Conservation (phyloP, 2,888 invertebrate species). For the Thelaira solivaga region DNA sequence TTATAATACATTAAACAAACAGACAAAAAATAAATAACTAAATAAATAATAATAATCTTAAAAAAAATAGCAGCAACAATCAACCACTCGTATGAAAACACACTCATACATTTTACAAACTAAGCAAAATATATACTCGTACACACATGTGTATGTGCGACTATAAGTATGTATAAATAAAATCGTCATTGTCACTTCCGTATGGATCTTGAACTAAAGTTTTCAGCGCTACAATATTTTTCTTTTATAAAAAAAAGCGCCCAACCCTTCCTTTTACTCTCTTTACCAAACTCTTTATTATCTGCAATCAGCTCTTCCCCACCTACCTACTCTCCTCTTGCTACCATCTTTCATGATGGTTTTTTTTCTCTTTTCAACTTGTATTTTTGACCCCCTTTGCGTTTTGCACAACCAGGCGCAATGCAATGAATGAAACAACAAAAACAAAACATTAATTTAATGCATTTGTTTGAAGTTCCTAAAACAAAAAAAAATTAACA, state of each 20-base stretch:
- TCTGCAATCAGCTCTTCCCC: background rate
- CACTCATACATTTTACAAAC: background rate
- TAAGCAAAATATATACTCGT: background rate
- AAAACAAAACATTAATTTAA: conserved; percentile 38
- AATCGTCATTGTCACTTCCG: conserved; percentile 55
- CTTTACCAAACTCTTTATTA: background rate
- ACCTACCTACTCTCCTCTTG: too few species aligned
- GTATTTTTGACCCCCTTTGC: conserved; percentile 46
- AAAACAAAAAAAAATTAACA: conserved; percentile 25
- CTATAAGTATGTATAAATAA: background rate
- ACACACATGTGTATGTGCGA: background rate
- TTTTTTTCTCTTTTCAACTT: background rate
- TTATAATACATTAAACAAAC: conserved; percentile 4
- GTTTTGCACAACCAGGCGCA: conserved; percentile 27
- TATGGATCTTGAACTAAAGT: conserved; percentile 54
- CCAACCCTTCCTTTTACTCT: background rate
- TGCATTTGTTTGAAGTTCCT: conserved; percentile 37
- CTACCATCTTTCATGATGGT: background rate
- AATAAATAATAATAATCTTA: background rate
- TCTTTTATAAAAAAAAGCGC: too few species aligned
- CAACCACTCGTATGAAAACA: background rate
- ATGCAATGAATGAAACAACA: conserved; percentile 24
- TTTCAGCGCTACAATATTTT: conserved; percentile 11
- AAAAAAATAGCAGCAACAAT: background rate
- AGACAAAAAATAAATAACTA: background rate